Conservation (phyloP, 2,888 invertebrate genomes). For the Rhamphomyia laevipes region DNA sequence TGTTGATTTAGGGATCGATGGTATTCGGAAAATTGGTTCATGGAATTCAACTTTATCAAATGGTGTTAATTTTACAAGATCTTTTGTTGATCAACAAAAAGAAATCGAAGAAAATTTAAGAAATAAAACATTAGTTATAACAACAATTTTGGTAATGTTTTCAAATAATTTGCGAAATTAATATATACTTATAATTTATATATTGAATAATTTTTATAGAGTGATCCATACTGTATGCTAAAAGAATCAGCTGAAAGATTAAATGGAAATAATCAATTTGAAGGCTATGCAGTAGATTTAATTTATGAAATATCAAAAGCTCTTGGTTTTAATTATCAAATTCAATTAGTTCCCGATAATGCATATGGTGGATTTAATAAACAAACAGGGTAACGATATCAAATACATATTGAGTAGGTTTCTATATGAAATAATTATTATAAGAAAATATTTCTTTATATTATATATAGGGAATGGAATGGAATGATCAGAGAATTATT, state of each 20-base stretch:
- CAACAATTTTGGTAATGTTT: constrained; percentile 73
- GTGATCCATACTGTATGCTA: constrained; percentile 91
- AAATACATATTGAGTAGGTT: no score
- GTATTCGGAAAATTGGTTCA: constrained; percentile 71
- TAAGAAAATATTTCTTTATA: neutral
- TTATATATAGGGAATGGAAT: constrained; percentile 65
- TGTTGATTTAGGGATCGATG: constrained; percentile 75
- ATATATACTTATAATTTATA: neutral
- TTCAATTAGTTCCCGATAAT: constrained; percentile 74
- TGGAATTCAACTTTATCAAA: constrained; percentile 69
- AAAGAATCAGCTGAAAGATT: constrained; percentile 75
- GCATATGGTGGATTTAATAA: constrained; percentile 72
- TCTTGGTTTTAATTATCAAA: constrained; percentile 78
- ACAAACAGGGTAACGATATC: constrained; percentile 43
- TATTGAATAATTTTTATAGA: constrained; percentile 43
- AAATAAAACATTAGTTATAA: constrained; percentile 84
- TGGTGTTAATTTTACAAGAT: constrained; percentile 77
- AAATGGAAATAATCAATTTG: constrained; percentile 82
- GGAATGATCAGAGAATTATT: constrained; percentile 81
- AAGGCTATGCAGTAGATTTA: constrained; percentile 90
- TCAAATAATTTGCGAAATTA: neutral
- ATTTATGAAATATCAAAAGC: constrained; percentile 83
- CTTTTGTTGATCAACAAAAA: constrained; percentile 72
- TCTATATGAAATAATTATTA: neutral
- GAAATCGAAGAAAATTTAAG: constrained; percentile 82